Base-by-base conservation (phyloP, 2,113 vertebrate species). In the Hiodon alosoides region DNA sequence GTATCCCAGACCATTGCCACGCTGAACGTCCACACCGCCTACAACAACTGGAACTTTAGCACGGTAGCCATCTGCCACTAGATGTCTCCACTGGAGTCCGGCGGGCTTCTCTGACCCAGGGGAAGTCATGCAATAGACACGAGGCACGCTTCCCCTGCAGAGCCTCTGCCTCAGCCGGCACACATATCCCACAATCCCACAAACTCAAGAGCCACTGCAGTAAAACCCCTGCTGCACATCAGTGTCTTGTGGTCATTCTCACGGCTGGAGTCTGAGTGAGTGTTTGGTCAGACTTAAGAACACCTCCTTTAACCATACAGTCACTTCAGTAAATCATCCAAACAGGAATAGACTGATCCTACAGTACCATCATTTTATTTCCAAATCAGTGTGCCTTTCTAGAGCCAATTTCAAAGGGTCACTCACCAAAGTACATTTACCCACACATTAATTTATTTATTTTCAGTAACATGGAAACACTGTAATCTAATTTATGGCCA, bases 61-160 rank as follows among this genome's bases (percentile, higher is more conserved):
- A 14, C n/a, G 52, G 11, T 53, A 58, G 69, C 16, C n/a, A 55
- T n/a, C 65, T 50, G 53, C 69, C 76, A 73, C 76, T 72, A 77
- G 71, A 65, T 66, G 69, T 73, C 74, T 53, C 66, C 57, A 51
- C 67, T 50, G 11, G 13, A 11, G 47, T 67, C 66, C 47, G 47
- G 50, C 51, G 31, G 13, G 31, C 53, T 74, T 10, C 48, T 17
- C 13, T 54, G 62, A 51, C 53, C 48, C 65, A 69, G 55, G 57
- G 16, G 64, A 66, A 17, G 52, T 75, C 11, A 66, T 11, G 53
- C 50, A 68, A 74, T 13, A 66, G 7, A 51, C 31, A 13, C 17
- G 58, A 54, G 17, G 60, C 58, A 3, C 60, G 4, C 48, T 64
- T 73, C 48, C 47, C 71, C 31, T 51, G 57, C 58, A 50, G 58